Conservation (phyloP, 2,888 invertebrate species). For the Ganaspis brasiliensis region DNA sequence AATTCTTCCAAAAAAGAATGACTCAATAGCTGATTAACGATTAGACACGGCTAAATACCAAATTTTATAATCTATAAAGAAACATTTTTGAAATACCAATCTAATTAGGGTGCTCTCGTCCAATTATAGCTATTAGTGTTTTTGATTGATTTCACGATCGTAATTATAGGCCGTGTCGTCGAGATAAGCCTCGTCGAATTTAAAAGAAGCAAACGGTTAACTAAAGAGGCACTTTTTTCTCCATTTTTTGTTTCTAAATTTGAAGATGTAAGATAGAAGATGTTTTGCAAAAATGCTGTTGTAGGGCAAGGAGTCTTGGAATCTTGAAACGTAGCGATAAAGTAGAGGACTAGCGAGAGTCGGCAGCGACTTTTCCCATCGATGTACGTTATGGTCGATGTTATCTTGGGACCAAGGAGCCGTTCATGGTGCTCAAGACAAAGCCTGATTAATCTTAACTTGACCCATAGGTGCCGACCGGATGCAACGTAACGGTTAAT, state of each 20-base stretch:
- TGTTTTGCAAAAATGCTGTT: not conserved
- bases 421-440: conserved; percentile 45
- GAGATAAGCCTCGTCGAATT: conserved; percentile 21
- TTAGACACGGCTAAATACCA: no score
- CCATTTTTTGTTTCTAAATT: no score
- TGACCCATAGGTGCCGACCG: conserved; percentile 44
- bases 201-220: conserved; percentile 48
- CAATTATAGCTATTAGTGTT: no score
- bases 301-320: conserved; percentile 31
- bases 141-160: no score
- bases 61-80: no score
- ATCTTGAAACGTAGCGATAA: conserved; percentile 42
- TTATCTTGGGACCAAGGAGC: conserved; percentile 51
- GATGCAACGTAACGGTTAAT: conserved; percentile 43
- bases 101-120: no score
- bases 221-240: not conserved
- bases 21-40: no score
- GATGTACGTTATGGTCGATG: conserved; percentile 48
- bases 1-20: no score
- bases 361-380: conserved; percentile 43
- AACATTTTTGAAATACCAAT: no score
- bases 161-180: no score
- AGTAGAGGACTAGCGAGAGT: conserved; percentile 37
- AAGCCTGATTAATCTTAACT: conserved; percentile 52
- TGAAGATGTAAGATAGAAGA: not conserved